Base-by-base conservation (phyloP, 2,888 invertebrate genomes). In the Apomyelois bistriatella region DNA sequence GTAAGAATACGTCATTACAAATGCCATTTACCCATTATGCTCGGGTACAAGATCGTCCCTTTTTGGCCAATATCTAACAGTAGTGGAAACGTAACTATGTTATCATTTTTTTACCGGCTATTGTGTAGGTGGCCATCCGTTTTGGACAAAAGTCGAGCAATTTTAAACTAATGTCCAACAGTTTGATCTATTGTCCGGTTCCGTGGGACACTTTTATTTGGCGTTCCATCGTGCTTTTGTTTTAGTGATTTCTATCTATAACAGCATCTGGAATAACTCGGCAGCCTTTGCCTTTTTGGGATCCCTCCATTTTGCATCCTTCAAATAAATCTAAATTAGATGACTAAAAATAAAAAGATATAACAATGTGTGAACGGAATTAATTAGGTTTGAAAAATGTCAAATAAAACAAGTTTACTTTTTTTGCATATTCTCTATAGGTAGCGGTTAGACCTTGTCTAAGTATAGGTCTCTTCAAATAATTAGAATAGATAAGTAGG, bases 1-100 rank as follows among this genome's bases (percentile, higher is more conserved):
- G 77, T 78, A 85, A 74, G 77, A 74, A 72, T 73, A 72, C 62
- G 63, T 73, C 68, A 68, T 71, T 70, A 68, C 70, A 71, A 74
- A 72, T 65, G 62, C 66, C 68, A 64, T 72, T 67, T 62, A 63
- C 60, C 58, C 57, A 63, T 68, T 65, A 60, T 68, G 58, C 69
- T 68, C 59, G 56, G 22, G 57, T 63, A 42, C 42, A 17, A 32
- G 42, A 12, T 17, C 43, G 52, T 52, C 43, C 43, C 28, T 50
- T 50, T 48, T 50, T 40, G 49, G 40, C 40, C 40, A 50, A 41
- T n/a, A n/a, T 50, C 40, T 46, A 15, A 13, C 46, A 9, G 61
- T 54, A 65, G 60, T 72, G 43, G 59, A 62, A 61, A 40, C 51
- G 56, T 63, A 60, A 64, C 65, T 60, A 66, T 41, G 41, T 50